Evolutionary conservation across 2,888 invertebrate species (phyloP).

Genomic region (Idaea dimidiata): DNA sequence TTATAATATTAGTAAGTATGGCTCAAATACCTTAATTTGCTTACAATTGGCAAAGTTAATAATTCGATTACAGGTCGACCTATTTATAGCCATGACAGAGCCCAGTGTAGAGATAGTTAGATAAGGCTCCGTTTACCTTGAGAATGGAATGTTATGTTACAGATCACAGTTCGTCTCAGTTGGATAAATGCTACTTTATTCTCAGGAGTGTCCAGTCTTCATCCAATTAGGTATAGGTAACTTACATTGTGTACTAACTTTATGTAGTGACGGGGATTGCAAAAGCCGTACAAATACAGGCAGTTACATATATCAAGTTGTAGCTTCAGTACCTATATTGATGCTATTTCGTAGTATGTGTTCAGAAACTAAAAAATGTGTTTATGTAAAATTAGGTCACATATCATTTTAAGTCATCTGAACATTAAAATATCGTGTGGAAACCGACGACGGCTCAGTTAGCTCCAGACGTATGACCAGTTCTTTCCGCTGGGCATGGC

Average conservation of each 20-base stretch:
- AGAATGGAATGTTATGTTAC: slow-evolving; percentile 63
- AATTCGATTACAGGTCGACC: background rate
- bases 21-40: background rate
- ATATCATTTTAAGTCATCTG: too few relatives aligned
- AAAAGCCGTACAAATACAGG: slow-evolving; percentile 34
- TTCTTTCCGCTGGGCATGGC: too few relatives aligned
- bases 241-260: slow-evolving; percentile 18
- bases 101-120: slow-evolving; percentile 51
- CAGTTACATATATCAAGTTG: slow-evolving; percentile 24
- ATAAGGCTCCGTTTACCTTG: slow-evolving; percentile 67
- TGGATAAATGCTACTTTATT: slow-evolving; percentile 25
- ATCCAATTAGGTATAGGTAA: slow-evolving; percentile 47
- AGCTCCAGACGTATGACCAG: too few relatives aligned
- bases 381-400: too few relatives aligned
- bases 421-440: too few relatives aligned
- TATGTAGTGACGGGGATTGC: slow-evolving; percentile 31
- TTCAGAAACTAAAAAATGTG: too few relatives aligned
- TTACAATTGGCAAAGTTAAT: background rate
- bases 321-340: background rate
- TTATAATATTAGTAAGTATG: background rate
- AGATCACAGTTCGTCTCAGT: slow-evolving; percentile 27
- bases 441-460: too few relatives aligned
- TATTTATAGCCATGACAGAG: slow-evolving; percentile 45
- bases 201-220: slow-evolving; percentile 20
- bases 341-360: too few relatives aligned